Conservation (phyloP, 1,140 invertebrate species). For the Drosophila kikkawai region DNA sequence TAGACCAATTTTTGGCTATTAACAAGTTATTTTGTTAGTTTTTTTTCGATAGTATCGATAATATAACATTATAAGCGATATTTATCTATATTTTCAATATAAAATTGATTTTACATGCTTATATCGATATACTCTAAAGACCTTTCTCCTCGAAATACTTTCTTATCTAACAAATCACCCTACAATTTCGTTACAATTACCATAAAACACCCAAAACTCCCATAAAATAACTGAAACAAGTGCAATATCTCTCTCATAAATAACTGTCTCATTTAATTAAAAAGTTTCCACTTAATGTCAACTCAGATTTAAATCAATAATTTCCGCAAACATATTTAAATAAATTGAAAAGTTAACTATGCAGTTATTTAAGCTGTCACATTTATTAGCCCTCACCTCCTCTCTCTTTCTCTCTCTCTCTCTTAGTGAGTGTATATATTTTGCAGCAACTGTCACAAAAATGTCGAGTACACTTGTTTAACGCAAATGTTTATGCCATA, state of each 20-base stretch:
- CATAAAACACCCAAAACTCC: neutral
- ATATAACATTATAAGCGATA: neutral
- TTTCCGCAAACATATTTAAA: neutral
- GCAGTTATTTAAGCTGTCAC: constrained; percentile 6
- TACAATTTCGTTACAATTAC: too few relatives aligned
- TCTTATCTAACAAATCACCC: too few relatives aligned
- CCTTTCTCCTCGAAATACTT: neutral
- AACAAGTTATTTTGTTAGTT: too few relatives aligned
- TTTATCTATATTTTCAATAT: neutral
- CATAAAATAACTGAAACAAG: neutral
- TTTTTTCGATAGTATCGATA: too few relatives aligned
- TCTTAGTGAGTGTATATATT: neutral
- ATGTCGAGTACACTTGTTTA: constrained; percentile 12
- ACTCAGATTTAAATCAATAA: constrained; percentile 2
- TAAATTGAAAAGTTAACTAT: neutral
- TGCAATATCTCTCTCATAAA: neutral
- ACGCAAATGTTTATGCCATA: constrained; percentile 17
- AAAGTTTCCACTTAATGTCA: neutral
- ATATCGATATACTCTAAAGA: neutral
- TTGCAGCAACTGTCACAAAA: constrained; percentile 16
- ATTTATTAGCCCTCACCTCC: constrained; percentile 2
- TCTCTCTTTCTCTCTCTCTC: neutral
- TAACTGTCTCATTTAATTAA: constrained; percentile 7
- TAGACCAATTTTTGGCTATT: too few relatives aligned
- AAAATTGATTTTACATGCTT: too few relatives aligned